Base-by-base conservation (phyloP, 2,797 vertebrate species). In the Pseudochaenichthys georgianus region DNA sequence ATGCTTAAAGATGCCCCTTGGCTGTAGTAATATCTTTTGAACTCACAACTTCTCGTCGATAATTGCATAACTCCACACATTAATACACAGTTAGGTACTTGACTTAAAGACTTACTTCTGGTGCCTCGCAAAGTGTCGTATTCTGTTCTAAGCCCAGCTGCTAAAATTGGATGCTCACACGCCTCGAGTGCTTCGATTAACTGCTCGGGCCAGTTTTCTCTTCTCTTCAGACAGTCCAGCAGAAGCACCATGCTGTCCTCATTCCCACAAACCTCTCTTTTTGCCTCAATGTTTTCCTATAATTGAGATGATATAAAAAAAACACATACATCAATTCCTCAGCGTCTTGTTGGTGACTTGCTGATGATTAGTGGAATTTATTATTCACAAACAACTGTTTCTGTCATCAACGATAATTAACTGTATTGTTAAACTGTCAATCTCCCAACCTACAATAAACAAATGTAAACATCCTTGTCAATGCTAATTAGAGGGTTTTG, bases 221-320 rank as follows among this genome's bases (percentile, higher is more conserved):
- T 79, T 47, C 90, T 92, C 73, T 71, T 93, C 16, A 95, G 89
- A 78, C 91, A 93, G 2, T 95, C 93, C 85, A 96, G 77, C 4
- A 96, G 93, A 13, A 87, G 64, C 69, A 82, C 70, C 89, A 95
- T 92, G 66, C 87, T 86, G 16, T 41, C 52, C 17, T 23, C 91
- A 59, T 91, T 91, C 47, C 95, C 95, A 13, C 9, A 45, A 0
- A 0, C 75, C 6, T 95, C 94, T 55, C 83, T 85, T 63, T 95
- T 95, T 1, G 94, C 94, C 23, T 93, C 88, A 0, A 96, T 93
- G 46, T 81, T 91, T 43, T 95, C 95, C 95, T 96, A 42, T 50
- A 77, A 64, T 43, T 6, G 1, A 3, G 11, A 52, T 46, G 42
- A 6, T 17, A 64, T 58, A 1, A 41, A 5, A 12, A 16, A 60